Evolutionary conservation across 2,888 invertebrate genomes (phyloP), one percentile per base, ranked within the genome.

Genomic region (Melinaea menophilus): DNA sequence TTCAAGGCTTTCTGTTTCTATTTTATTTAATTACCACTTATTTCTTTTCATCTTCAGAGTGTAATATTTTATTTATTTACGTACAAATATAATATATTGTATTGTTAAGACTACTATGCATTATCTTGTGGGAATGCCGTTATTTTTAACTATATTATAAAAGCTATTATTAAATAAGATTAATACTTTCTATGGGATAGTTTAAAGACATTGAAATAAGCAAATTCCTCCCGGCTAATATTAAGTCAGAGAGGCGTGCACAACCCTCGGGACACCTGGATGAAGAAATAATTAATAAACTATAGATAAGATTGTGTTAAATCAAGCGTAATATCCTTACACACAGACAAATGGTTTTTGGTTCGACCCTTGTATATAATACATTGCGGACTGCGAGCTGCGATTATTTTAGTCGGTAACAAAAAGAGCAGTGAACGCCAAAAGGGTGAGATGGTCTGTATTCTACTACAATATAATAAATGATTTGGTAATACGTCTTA

Each of bases 401-500:
- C n/a, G 3, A 2, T 4, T 9, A 13, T 31, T 22, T 13, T 47
- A n/a, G 13, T 12, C 48, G 57, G 55, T 35, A 56, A 57, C 9
- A 45, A 55, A 65, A 60, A 55, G 41, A 41, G 64, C 62, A 65
- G 62, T 63, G 66, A 47, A 65, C 54, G 55, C 46, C 56, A 56
- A 66, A 60, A 59, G 65, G 58, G 65, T 63, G 46, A 56, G 46
- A 64, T 57, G 54, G 64, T 55, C 59, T 54, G 31, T 11, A 61
- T 56, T 55, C 34, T 46, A 48, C 13, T 37, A 57, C 47, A 7
- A 58, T 65, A 55, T 31, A 65, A 65, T 59, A 63, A 68, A 85
- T 81, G 83, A 83, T 79, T 75, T 69, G 54, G 62, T 68, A 70
- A 85, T 86, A 76, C 72, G 72, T 88, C 86, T 86, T 86, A 88